A percentile compares a stretch with the other conserved stretches of the same genome.
Conservation (phyloP, 2,888 invertebrate species). For the Pseudolycoriella hygida region DNA sequence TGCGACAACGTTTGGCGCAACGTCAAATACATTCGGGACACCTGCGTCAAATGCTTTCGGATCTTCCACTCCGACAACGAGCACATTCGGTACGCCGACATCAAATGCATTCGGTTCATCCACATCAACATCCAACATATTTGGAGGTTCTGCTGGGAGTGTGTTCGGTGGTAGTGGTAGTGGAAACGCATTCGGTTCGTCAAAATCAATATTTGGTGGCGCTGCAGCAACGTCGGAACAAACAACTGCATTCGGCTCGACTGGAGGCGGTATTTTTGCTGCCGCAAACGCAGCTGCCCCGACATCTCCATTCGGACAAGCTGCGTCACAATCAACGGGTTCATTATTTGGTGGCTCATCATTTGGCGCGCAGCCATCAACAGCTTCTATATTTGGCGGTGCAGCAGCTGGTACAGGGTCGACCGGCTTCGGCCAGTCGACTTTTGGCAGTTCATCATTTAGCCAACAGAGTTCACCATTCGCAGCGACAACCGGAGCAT, state of each 20-base stretch:
- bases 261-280: slow-evolving; percentile 14
- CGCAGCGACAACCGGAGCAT: background rate
- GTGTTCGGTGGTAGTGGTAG: too few species aligned
- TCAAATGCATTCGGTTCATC: background rate
- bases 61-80: background rate
- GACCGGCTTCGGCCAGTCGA: background rate
- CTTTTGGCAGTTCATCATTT: slow-evolving; percentile 1
- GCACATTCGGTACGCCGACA: background rate
- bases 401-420: background rate
- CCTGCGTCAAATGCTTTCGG: background rate
- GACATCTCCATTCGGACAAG: too few species aligned
- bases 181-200: too few species aligned
- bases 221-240: slow-evolving; percentile 1
- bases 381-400: background rate
- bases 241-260: slow-evolving; percentile 2
- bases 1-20: background rate
- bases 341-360: slow-evolving; percentile 1
- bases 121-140: background rate
- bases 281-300: slow-evolving; percentile 2
- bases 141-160: background rate
- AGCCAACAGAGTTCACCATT: background rate
- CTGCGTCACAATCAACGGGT: background rate
- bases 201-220: slow-evolving; percentile 5
- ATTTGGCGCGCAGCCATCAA: background rate
- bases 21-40: background rate